Base-by-base conservation (phyloP, 2,888 invertebrate species). In the Fissipunctia ypsillon region DNA sequence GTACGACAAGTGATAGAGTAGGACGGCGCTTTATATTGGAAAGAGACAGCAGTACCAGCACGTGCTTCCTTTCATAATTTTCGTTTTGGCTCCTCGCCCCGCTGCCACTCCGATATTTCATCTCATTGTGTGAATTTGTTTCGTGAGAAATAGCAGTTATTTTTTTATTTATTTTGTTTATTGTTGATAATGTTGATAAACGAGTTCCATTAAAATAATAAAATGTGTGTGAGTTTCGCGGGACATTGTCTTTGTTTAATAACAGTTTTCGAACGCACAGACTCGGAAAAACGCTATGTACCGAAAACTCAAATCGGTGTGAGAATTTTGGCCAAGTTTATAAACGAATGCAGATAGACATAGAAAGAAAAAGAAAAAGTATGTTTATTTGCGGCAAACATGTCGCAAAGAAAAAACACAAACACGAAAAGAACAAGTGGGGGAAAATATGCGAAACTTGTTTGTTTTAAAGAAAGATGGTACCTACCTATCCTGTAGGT, bases 61-160 rank as follows among this genome's bases (percentile, higher is more conserved):
- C 96, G 96, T 96, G 96, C 94, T 93, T 93, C 93, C 92, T 95
- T 93, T 94, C 93, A 91, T 94, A 92, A 92, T 93, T 89, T 90
- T 94, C 91, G 91, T 93, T 93, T 94, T 93, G 91, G 89, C 93
- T 95, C 93, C 91, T 94, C 91, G 89, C 91, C 89, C 90, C 89
- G 91, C 94, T 95, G 95, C 90, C 89, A 89, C 93, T 93, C 94
- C 91, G 88, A 92, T 95, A 94, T 91, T 91, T 92, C 91, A 89
- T 91, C 92, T 93, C 91, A 89, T 92, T 93, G 93, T 92, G 93
- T 89, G 94, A 94, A 94, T 93, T 94, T 91, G 92, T 94, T 93
- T 94, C 92, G 89, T 92, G 90, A 92, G 90, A 91, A 91, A 88
- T 89, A 78, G 65, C 65, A 79, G 78, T 88, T 87, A 85, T 84